phyloP scores from a whole-genome alignment of 2,797 vertebrate genomes.

The Argya squamiceps region DNA sequence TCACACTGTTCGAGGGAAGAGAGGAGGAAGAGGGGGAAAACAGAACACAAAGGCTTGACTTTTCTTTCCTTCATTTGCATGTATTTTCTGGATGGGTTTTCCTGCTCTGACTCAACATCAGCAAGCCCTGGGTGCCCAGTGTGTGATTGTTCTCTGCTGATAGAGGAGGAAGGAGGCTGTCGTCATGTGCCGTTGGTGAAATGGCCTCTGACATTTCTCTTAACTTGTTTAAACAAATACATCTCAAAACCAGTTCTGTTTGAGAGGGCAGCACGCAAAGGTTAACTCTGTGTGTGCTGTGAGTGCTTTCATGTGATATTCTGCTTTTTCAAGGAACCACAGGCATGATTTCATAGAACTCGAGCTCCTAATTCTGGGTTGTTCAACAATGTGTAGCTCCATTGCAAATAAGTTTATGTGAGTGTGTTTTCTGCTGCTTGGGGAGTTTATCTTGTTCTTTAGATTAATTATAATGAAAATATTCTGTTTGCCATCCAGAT shows the following conservation, averaged over 20 bases:
- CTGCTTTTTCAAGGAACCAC: not conserved
- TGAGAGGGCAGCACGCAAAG: not conserved
- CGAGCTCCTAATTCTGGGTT: not conserved
- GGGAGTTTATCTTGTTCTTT: not conserved
- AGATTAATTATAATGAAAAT: not conserved
- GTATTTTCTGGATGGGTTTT: slow-evolving; percentile 6
- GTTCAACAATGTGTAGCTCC: not conserved
- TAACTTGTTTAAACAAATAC: slow-evolving; percentile 66
- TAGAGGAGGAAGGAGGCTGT: slow-evolving; percentile 30
- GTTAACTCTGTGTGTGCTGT: slow-evolving; percentile 24
- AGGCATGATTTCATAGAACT: not conserved
- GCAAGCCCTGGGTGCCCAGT: slow-evolving; percentile 1
- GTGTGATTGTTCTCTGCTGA: slow-evolving; percentile 40
- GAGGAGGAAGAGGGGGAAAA: not conserved
- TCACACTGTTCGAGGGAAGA: not conserved
- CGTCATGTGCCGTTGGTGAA: not conserved
- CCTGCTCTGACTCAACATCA: slow-evolving; percentile 44
- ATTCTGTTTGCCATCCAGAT: not conserved
- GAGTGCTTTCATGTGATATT: not conserved
- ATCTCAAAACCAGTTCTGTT: slow-evolving; percentile 37
- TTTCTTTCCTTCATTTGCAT: not conserved
- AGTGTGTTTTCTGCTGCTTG: not conserved
- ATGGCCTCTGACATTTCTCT: slow-evolving; percentile 61
- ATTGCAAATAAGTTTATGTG: not conserved
- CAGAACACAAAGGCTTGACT: not conserved